phyloP scores from a whole-genome alignment of 2,797 vertebrate species.

The Phaenicophaeus curvirostris region DNA sequence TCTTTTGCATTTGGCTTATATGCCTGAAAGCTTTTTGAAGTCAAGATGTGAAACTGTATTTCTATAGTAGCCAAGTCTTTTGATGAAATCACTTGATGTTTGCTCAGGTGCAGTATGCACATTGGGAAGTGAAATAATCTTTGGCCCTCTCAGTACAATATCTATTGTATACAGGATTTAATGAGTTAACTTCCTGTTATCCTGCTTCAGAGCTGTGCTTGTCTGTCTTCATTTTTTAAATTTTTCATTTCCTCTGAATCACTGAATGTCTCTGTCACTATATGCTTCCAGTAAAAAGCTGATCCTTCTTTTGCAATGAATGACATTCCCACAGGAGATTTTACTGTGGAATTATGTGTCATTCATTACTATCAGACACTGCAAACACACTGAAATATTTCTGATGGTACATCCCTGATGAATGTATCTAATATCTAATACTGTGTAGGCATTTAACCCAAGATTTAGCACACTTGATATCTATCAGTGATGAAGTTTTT shows the following conservation, averaged over 20 bases:
- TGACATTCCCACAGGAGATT: neutral
- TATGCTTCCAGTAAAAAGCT: neutral
- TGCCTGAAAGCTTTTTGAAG: neutral
- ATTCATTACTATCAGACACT: neutral
- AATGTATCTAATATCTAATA: neutral
- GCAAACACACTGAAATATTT: neutral
- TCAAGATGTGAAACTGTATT: neutral
- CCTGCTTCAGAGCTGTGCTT: neutral
- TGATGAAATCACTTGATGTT: conserved; percentile 27
- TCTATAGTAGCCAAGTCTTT: neutral
- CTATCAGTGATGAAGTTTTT: neutral
- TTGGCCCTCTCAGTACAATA: conserved; percentile 1
- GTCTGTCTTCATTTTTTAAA: neutral
- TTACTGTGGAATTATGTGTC: neutral
- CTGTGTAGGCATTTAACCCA: neutral
- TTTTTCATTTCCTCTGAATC: neutral
- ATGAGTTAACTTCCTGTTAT: conserved; percentile 27
- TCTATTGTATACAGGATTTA: conserved; percentile 5
- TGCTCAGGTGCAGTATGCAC: neutral
- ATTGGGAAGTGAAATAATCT: conserved; percentile 34
- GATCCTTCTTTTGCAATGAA: neutral
- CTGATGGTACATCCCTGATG: neutral
- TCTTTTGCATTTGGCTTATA: neutral
- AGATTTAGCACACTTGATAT: neutral
- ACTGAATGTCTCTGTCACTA: neutral